Evolutionary conservation across 1,140 invertebrate species (phyloP), one percentile per base, ranked within the genome.

Genomic region (Saccostrea cuccullata): DNA sequence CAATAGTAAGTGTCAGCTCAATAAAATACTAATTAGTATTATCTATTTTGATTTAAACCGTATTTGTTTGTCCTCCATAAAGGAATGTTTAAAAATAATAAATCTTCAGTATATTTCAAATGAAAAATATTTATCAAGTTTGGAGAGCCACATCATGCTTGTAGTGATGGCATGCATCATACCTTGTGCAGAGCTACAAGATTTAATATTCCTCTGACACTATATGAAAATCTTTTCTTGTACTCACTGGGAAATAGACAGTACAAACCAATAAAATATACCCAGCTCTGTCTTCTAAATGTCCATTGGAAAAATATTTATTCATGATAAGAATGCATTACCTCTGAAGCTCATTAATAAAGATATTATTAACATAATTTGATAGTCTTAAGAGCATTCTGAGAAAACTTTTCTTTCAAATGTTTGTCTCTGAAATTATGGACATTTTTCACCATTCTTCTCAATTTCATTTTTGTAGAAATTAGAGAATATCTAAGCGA

Each of bases 171-270:
- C 70, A 77, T 77, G 70, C 70, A 77, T 26, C 70, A 77, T 77
- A 77, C 70, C 70, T 77, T 77, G 70, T 77, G 70, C 26, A 77
- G 70, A 36, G 70, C 23, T 77, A 77, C 20, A 67, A 67, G 12
- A 36, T 26, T 77, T 77, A 77, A 15, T 47, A 47, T 77, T 77
- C 70, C 26, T 77, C 70, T 77, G 30, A 77, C 26, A 77, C 15
- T 77, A 77, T 0, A 77, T 77, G 58, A 20, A 20, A 0, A 64
- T 64, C n/a, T 17, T 8, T 64, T n/a, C 8, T 17, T 64, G 58
- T 47, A 64, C 17, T 17, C 58, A 60, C 58, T 20, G 58, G 47
- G 47, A 20, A 6, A 17, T 64, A 64, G 3, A 60, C 58, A 12
- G 20, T 60, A 13, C 58, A 64, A 20, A 64, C 58, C 58, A 64